phyloP scores from a whole-genome alignment of 53 echinoderm and acorn worm species.

The Temnopleurus reevesii region DNA sequence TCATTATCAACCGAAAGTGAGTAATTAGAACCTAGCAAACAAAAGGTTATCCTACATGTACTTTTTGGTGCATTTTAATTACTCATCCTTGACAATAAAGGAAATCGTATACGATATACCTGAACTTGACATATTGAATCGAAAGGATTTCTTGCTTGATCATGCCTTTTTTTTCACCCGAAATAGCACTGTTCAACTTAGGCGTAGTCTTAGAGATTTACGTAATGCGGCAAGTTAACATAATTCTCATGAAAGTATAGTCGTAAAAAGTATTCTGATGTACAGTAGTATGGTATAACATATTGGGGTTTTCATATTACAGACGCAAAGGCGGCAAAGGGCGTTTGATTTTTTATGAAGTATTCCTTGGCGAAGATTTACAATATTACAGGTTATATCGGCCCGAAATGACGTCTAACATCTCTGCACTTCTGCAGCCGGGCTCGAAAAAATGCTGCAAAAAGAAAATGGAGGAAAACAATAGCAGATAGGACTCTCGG shows the following conservation, averaged over 20 bases:
- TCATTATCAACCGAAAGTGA: constrained; percentile 26
- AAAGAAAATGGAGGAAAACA: background rate
- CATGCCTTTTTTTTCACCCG: background rate
- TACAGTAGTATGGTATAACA: background rate
- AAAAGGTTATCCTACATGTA: constrained; percentile 12
- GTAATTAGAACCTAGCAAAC: constrained; percentile 3
- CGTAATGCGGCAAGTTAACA: constrained; percentile 2
- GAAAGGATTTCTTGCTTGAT: background rate
- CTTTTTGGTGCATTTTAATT: constrained; percentile 16
- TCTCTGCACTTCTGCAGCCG: constrained; percentile 6
- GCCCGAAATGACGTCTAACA: constrained; percentile 1
- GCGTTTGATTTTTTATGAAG: constrained; percentile 27
- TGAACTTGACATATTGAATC: background rate
- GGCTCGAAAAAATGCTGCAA: too few relatives aligned
- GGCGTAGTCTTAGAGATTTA: background rate
- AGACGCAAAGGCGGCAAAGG: background rate
- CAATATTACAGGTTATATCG: constrained; percentile 34
- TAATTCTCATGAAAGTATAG: constrained; percentile 15
- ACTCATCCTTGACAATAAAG: background rate
- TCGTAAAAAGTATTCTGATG: background rate
- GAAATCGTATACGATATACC: background rate
- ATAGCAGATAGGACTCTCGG: background rate
- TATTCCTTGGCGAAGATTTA: constrained; percentile 42
- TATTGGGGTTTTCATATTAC: constrained; percentile 1
- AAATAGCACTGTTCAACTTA: background rate